Base-by-base conservation (phyloP, 2,888 invertebrate genomes). In the Thalpophila matura region DNA sequence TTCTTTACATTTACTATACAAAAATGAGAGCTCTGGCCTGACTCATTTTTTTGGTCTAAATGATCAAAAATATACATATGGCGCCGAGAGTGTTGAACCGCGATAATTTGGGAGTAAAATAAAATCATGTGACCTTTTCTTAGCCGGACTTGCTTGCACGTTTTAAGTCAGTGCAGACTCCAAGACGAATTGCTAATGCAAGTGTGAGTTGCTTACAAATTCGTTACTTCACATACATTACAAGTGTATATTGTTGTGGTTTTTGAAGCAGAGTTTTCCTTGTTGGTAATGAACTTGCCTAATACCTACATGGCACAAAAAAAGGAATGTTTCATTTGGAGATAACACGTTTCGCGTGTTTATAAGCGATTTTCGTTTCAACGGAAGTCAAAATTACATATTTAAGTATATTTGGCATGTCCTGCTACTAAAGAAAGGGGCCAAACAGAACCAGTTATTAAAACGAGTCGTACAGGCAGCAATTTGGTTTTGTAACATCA, bases 191-290 rank as follows among this genome's bases (percentile, higher is more conserved):
- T 40, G 0, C 10, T 16, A 42, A 42, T 38, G 10, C 24, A 5
- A 12, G 10, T 2, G 51, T 27, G 42, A 43, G 22, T 29, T 22
- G 47, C 14, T 29, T 62, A 38, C 27, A 33, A 54, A 38, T 12
- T 27, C 1, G 2, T 42, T 33, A 2, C 7, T 27, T 22, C n/a
- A 26, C 7, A 20, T 18, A 33, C 5, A 29, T 29, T 20, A 29
- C 20, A 18, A 29, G 7, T 22, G n/a, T 50, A 27, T 26, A 3
- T 16, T 47, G 7, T n/a, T 29, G 16, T 3, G 12, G 16, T 24
- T 49, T 70, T 45, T n/a, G 6, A 22, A 38, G 12, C 24, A 14
- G n/a, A 42, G 16, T 67, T 67, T 71, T 61, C 72, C 71, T 63
- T 27, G 49, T 4, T 20, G 31, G 29, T 27, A 27, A 33, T 37